Evolutionary conservation across 2,888 invertebrate genomes (phyloP), one percentile per base, ranked within the genome.

Genomic region (Cheilosia pagana): DNA sequence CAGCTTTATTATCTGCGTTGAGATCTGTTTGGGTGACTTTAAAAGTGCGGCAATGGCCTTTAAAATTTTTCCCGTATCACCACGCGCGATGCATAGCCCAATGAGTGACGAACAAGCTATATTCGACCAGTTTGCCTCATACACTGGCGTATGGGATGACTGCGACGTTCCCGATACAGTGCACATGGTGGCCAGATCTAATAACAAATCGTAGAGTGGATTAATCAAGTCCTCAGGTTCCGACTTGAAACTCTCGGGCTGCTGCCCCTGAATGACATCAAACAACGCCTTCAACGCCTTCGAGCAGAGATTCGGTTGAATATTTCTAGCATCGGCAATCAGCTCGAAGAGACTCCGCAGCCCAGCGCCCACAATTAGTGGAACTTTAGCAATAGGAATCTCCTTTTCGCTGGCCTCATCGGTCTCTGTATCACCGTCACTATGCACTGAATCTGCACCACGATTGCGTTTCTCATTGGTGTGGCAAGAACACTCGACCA

Each of bases 71-170:
- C 98, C 98, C 10, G 98, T 97, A 90, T 98, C 97, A 4, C 99
- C 99, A 71, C 97, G 94, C 1, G 98, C 98, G 59, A 99, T 96
- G 14, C 98, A 97, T 81, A 99, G 93, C 70, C 98, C 97, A 67
- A 99, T 93, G 8, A 99, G 93, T 88, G 98, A 98, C 1, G 99
- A 96, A 90, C 98, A 97, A 63, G 98, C 97, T 78, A 98, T 94
- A 4, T 97, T 95, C 21, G 97, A 97, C 88, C 98, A 94, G 87
- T 94, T 94, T 85, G 94, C 94, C 16, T 95, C 95, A 25, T 57
- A 68, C 2, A 78, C 62, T 1, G 87, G 86, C 0, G 88, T 88
- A 1, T 88, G 62, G 88, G 94, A 93, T 39, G 81, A 81, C 35
- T 87, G 88, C 14, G 86, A 41, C 87, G 93, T 93, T 10, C 55